Percentiles rank a stretch among this genome's conserved stretches.
These are phyloP conservation scores for Tromatobia lineatoria DNA, from an alignment of 2,888 invertebrate genomes.

Conservation along the genomic window DNA sequence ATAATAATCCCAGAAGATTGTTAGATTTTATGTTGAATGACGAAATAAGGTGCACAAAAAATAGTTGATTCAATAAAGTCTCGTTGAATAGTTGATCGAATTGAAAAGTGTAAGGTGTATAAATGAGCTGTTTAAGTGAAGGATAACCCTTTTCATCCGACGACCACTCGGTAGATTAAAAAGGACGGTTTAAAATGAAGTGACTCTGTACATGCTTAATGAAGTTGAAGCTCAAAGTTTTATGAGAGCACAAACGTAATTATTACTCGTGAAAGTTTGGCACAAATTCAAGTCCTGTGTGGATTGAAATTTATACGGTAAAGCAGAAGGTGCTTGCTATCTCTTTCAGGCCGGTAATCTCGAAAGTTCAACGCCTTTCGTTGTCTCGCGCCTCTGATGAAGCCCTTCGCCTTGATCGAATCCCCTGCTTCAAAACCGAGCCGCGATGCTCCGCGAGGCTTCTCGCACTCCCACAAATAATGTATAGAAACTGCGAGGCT, in stretches of 20 bases:
- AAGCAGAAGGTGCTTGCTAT: conserved; percentile 38
- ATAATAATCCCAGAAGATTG: too few species aligned
- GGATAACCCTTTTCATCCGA: too few species aligned
- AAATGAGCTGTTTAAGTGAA: too few species aligned
- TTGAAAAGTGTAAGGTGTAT: too few species aligned
- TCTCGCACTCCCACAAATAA: conserved; percentile 78
- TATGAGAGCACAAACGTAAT: conserved; percentile 26
- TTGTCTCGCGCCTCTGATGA: conserved; percentile 68
- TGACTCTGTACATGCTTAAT: conserved; percentile 29
- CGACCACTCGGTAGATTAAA: background rate
- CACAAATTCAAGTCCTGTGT: conserved; percentile 45
- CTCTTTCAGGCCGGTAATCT: conserved; percentile 74
- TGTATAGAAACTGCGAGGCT: conserved; percentile 83
- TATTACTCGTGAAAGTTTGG: conserved; percentile 49
- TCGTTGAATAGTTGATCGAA: too few species aligned
- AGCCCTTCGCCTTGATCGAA: conserved; percentile 21
- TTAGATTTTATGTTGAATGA: too few species aligned
- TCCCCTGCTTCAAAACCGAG: conserved; percentile 33
- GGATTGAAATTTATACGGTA: conserved; percentile 72
- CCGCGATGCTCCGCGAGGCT: conserved; percentile 58
- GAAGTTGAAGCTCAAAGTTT: conserved; percentile 36
- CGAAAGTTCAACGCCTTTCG: conserved; percentile 82
- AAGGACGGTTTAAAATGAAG: background rate
- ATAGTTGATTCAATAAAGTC: too few species aligned
- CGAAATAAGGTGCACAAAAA: too few species aligned